A percentile compares a stretch with the other conserved stretches of the same genome.
Conservation (phyloP, 2,888 invertebrate species). For the Luperina testacea region DNA sequence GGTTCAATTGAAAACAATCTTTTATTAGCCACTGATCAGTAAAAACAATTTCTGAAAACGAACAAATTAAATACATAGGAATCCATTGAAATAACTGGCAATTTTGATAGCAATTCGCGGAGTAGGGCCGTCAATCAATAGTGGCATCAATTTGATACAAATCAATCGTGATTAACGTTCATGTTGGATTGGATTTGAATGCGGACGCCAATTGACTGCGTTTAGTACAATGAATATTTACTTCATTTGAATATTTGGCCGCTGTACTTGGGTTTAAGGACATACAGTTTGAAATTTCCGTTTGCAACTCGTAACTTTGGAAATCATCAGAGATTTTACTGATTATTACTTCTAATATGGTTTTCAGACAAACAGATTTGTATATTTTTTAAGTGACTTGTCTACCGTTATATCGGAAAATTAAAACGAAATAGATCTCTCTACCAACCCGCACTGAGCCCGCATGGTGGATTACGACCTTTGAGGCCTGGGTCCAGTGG, state of each 20-base stretch:
- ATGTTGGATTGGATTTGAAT: constrained; percentile 65
- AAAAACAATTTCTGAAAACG: constrained; percentile 22
- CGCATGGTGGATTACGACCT: not conserved
- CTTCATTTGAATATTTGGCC: constrained; percentile 53
- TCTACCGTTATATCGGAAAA: not conserved
- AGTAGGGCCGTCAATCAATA: constrained; percentile 25
- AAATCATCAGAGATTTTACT: not conserved
- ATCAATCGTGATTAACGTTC: constrained; percentile 59
- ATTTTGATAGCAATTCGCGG: constrained; percentile 24
- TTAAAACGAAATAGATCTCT: not conserved
- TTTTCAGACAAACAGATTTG: not conserved
- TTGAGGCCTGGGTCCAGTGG: not conserved
- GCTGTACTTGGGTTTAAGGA: constrained; percentile 20
- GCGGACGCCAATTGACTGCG: constrained; percentile 43
- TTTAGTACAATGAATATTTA: constrained; percentile 50
- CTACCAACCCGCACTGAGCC: too few species aligned
- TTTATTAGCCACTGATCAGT: not conserved
- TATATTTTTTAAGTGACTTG: not conserved
- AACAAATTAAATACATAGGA: constrained; percentile 5
- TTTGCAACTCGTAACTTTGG: not conserved
- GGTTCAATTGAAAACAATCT: constrained; percentile 3
- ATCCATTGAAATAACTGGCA: constrained; percentile 25
- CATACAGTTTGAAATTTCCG: not conserved
- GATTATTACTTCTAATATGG: not conserved
- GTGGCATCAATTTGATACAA: constrained; percentile 55